A percentile compares a stretch with the other conserved stretches of the same genome.
phyloP scores from a whole-genome alignment of 2,888 invertebrate species.

The Meandrusa payeni region DNA sequence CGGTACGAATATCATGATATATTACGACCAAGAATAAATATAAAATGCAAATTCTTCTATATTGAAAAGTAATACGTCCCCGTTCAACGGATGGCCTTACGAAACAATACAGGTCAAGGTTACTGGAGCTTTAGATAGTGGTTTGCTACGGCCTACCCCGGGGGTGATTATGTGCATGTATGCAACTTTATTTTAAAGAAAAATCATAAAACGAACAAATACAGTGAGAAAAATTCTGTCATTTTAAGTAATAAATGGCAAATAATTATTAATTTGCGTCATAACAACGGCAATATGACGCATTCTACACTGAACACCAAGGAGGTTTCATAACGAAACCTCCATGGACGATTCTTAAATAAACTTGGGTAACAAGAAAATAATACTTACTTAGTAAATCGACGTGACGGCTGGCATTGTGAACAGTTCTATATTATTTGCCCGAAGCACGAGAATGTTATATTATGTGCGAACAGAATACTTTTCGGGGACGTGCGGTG shows the following conservation, averaged over 20 bases:
- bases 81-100: slow-evolving; percentile 13
- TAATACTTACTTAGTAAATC: slow-evolving; percentile 48
- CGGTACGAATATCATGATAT: too few species aligned
- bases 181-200: too few species aligned
- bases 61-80: slow-evolving; percentile 2
- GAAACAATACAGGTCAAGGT: slow-evolving; percentile 22
- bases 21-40: too few species aligned
- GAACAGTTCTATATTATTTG: slow-evolving; percentile 45
- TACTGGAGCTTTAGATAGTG: slow-evolving; percentile 18
- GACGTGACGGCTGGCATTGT: slow-evolving; percentile 35
- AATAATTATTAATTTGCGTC: neutral
- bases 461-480: slow-evolving; percentile 39
- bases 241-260: too few species aligned
- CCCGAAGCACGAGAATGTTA: slow-evolving; percentile 39
- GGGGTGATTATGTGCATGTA: slow-evolving; percentile 14
- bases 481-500: slow-evolving; percentile 44
- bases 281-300: slow-evolving; percentile 8
- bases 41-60: neutral
- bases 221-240: too few species aligned
- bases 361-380: too few species aligned
- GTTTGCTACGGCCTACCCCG: slow-evolving; percentile 12
- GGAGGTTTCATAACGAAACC: neutral
- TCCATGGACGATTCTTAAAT: neutral
- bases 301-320: slow-evolving; percentile 10
- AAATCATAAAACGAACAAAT: too few species aligned